Conservation (phyloP, 2,113 vertebrate species). For the Pteropus alecto region DNA sequence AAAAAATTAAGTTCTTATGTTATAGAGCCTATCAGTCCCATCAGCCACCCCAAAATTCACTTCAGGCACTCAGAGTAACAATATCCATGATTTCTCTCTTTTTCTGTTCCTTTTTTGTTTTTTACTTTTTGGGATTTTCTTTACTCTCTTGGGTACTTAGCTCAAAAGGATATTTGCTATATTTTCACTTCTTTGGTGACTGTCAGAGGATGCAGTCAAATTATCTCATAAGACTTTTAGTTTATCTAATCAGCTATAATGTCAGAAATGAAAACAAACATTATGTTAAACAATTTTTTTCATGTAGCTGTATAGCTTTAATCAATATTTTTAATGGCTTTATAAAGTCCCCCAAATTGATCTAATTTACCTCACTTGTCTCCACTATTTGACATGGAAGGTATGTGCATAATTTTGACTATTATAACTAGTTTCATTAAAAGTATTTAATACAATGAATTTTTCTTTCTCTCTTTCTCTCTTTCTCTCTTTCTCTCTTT, state of each 20-base stretch:
- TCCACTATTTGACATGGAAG: neutral
- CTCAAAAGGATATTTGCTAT: neutral
- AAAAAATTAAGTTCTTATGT: neutral
- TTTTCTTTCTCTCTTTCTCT: neutral
- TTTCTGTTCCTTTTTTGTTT: neutral
- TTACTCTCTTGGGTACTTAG: neutral
- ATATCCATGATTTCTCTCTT: neutral
- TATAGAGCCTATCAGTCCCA: neutral
- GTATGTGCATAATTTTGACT: neutral
- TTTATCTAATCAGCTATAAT: neutral
- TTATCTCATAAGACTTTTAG: neutral
- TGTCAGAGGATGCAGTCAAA: neutral
- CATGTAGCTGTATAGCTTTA: neutral
- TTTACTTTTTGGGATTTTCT: neutral
- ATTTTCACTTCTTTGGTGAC: neutral
- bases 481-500: neutral
- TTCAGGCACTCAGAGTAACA: neutral
- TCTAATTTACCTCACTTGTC: neutral
- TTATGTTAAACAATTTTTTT: neutral
- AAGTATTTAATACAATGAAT: neutral
- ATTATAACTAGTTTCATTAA: neutral
- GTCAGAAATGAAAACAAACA: neutral
- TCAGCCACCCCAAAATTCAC: neutral
- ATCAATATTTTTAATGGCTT: neutral
- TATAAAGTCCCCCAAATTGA: neutral